Conservation (phyloP, 2,797 vertebrate genomes). For the Coendou prehensilis region DNA sequence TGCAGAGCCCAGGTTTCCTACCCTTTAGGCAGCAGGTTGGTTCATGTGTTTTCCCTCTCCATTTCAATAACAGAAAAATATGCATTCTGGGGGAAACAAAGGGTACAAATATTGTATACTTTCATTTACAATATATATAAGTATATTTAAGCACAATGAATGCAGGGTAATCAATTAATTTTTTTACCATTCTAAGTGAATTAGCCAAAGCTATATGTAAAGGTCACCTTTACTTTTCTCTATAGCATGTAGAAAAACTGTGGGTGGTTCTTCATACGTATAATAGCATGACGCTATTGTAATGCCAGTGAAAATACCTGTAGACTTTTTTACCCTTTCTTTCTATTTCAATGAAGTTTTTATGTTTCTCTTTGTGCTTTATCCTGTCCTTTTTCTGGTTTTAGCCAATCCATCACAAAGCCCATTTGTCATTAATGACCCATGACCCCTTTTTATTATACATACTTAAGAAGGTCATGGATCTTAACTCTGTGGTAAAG, state of each 20-base stretch:
- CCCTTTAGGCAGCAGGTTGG: background rate
- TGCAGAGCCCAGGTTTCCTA: background rate
- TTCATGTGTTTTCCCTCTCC: background rate
- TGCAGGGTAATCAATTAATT: background rate
- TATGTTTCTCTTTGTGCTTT: conserved; percentile 49
- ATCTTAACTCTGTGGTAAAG: conserved; percentile 71
- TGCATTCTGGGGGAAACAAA: background rate
- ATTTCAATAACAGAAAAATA: conserved; percentile 35
- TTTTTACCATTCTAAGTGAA: background rate
- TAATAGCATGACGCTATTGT: background rate
- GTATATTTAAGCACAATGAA: conserved; percentile 20
- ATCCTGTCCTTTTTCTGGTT: conserved; percentile 62
- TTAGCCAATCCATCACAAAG: conserved; percentile 70
- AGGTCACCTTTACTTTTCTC: conserved; percentile 44
- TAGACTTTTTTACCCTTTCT: conserved; percentile 1
- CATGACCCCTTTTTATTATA: conserved; percentile 79
- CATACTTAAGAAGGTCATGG: conserved; percentile 76
- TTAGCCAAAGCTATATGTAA: conserved; percentile 35
- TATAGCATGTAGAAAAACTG: background rate
- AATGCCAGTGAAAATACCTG: background rate
- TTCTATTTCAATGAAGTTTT: conserved; percentile 47
- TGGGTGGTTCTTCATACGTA: background rate
- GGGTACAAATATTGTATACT: background rate
- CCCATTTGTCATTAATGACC: conserved; percentile 79
- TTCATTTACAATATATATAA: background rate